Evolutionary conservation across 2,113 vertebrate species (phyloP), one percentile per base, ranked within the genome.

Genomic region (Leuciscus idus): DNA sequence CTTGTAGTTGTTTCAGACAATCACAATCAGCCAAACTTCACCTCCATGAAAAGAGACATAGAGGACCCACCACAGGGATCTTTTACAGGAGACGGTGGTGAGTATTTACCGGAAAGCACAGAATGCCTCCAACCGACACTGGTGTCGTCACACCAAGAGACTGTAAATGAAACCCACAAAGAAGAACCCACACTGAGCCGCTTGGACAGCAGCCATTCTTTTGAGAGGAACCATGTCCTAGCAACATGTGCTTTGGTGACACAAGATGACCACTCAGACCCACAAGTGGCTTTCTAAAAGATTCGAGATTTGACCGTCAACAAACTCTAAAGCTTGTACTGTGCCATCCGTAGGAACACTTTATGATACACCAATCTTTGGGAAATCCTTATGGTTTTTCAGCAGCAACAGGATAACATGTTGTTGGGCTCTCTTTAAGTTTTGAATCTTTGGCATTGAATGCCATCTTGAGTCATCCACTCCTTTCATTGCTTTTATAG

Each of bases 21-120:
- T 90, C 91, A 92, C 91, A 66, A 93, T 94, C 78, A 88, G 92
- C 89, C 90, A 88, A 88, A 86, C 88, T 87, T 86, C 86, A 85
- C 87, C 86, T 74, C 75, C 66, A 23, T 86, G 84, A 91, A 89
- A 85, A 86, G 75, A 90, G 88, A 88, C 88, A n/a, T 57, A 52
- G 30, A 84, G 87, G 82, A 88, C 84, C 89, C 83, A 89, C 89
- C 90, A 84, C 89, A 87, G 68, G 30, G 87, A 87, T 82, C 88
- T 88, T 88, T 92, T 91, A 91, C 91, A 90, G 90, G 86, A 92
- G 91, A 79, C 78, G 17, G 43, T 17, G 43, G 30, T 19, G 36
- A 66, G 59, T 64, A 43, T 82, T 90, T 88, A 90, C 85, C 52
- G 83, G 83, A 85, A 85, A 79, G 52, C 59, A 59, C 78, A 23